Conservation (phyloP, 1,140 invertebrate species). For the Penaeus japonicus region DNA sequence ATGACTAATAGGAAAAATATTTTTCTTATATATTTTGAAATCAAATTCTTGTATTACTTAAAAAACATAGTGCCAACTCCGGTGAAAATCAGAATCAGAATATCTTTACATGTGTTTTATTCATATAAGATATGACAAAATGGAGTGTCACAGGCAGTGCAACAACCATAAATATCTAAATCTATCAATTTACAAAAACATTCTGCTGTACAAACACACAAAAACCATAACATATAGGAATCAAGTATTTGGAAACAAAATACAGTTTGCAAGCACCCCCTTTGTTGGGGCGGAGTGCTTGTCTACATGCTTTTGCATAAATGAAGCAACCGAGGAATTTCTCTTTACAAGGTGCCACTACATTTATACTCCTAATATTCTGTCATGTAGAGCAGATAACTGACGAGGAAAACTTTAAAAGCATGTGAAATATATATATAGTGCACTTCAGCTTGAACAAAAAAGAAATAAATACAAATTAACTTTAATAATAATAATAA, state of each 20-base stretch:
- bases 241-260: background rate
- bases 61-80: background rate
- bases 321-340: conserved; percentile 15
- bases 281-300: background rate
- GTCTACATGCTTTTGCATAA: conserved; percentile 3
- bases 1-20: no score
- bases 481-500: no score
- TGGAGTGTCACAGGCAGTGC: conserved; percentile 42
- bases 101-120: conserved; percentile 10
- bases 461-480: no score
- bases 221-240: background rate
- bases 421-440: no score
- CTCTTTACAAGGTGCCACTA: background rate
- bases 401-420: no score
- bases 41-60: background rate
- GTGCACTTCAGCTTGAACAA: no score
- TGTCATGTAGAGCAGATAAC: no score
- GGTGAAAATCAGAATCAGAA: background rate
- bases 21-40: no score
- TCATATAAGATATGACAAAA: conserved; percentile 44
- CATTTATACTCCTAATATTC: background rate
- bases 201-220: conserved; percentile 46
- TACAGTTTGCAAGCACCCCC: background rate
- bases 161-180: conserved; percentile 50
- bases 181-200: conserved; percentile 44